These are phyloP conservation scores for Limulus polyphemus DNA, from an alignment of 2,888 invertebrate genomes.

Conservation along the genomic window DNA sequence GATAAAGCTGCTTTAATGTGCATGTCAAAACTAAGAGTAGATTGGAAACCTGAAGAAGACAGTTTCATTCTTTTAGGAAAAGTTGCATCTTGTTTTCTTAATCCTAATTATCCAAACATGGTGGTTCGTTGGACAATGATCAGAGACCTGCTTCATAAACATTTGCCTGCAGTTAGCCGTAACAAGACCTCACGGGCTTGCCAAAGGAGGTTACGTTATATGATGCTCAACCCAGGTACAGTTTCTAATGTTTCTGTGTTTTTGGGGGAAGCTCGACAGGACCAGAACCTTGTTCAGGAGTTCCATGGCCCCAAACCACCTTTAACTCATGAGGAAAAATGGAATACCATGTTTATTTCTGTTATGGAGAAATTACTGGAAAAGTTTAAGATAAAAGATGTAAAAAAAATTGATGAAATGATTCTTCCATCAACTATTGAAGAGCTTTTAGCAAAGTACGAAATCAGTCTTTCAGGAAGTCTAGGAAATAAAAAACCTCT, in stretches of 20 bases:
- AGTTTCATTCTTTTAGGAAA: constrained; percentile 53
- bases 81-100: constrained; percentile 48
- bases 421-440: constrained; percentile 10
- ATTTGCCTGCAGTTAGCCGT: constrained; percentile 36
- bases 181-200: constrained; percentile 59
- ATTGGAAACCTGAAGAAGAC: constrained; percentile 57
- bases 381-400: constrained; percentile 21
- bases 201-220: constrained; percentile 49
- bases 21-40: constrained; percentile 43
- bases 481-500: constrained; percentile 1
- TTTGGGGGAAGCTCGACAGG: constrained; percentile 49
- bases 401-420: constrained; percentile 8
- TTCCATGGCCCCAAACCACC: constrained; percentile 27
- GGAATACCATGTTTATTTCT: constrained; percentile 18
- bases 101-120: constrained; percentile 38
- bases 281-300: constrained; percentile 40
- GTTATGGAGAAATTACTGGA: constrained; percentile 22
- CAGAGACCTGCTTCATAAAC: constrained; percentile 32
- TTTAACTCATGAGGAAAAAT: constrained; percentile 21
- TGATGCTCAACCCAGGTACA: constrained; percentile 48
- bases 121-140: constrained; percentile 31
- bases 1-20: constrained; percentile 51
- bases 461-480: constrained; percentile 3
- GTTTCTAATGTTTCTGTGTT: constrained; percentile 48
- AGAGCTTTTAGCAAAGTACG: constrained; percentile 11